Conservation (phyloP, 2,888 invertebrate species). For the Ormyrus labotus region DNA sequence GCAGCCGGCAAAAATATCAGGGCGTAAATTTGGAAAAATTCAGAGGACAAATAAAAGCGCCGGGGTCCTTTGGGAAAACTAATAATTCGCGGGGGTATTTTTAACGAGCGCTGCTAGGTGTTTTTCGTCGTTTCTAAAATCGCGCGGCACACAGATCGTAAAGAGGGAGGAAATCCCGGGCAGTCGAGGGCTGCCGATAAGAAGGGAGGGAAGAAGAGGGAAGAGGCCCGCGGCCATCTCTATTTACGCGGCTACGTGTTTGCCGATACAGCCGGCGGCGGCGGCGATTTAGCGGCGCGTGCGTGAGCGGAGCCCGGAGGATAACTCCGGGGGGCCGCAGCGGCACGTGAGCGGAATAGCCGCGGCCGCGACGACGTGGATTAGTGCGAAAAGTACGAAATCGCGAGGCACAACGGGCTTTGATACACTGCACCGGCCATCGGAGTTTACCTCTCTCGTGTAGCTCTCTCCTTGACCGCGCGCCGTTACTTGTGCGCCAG, state of each 20-base stretch:
- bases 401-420: slow-evolving; percentile 34
- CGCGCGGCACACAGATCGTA: neutral
- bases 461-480: neutral
- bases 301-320: slow-evolving; percentile 55
- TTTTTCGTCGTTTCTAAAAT: slow-evolving; percentile 24
- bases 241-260: slow-evolving; percentile 54
- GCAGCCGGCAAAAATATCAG: neutral
- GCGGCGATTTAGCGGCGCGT: slow-evolving; percentile 45
- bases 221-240: slow-evolving; percentile 39
- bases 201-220: slow-evolving; percentile 8
- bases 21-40: neutral
- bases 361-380: slow-evolving; percentile 56
- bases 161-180: no score
- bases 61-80: neutral
- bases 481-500: neutral
- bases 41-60: neutral
- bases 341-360: slow-evolving; percentile 62
- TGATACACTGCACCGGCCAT: slow-evolving; percentile 31
- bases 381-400: slow-evolving; percentile 55
- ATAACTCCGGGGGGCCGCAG: slow-evolving; percentile 58
- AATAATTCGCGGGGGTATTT: neutral
- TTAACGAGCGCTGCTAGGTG: slow-evolving; percentile 6
- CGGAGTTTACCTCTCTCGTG: slow-evolving; percentile 4
- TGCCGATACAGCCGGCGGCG: slow-evolving; percentile 45
- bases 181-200: neutral